Conservation (phyloP, 2,888 invertebrate genomes). For the Ryuthela nishihirai region DNA sequence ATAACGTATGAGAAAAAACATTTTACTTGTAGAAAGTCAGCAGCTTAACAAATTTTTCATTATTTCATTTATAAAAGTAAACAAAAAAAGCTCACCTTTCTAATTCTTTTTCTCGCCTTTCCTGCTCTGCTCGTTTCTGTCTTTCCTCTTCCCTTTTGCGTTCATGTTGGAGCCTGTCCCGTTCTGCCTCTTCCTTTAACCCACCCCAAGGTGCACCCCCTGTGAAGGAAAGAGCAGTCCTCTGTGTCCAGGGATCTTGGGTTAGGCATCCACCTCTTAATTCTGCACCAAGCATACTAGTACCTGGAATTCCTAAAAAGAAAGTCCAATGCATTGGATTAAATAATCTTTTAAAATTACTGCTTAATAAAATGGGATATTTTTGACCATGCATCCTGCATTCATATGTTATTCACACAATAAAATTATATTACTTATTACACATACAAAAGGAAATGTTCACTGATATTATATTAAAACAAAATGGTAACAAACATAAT, state of each 20-base stretch:
- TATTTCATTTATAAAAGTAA: background rate
- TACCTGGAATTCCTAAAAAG: slow-evolving; percentile 18
- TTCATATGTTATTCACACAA: background rate
- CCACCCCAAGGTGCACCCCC: slow-evolving; percentile 50
- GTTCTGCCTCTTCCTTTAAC: slow-evolving; percentile 45
- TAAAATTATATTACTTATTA: no score
- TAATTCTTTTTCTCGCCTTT: slow-evolving; percentile 60
- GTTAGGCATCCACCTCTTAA: slow-evolving; percentile 8
- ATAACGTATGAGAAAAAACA: background rate
- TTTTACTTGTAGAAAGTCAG: background rate
- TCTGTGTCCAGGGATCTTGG: slow-evolving; percentile 47
- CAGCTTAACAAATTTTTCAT: background rate
- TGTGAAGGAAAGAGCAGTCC: slow-evolving; percentile 53
- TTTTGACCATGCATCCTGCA: no score
- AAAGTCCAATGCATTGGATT: no score
- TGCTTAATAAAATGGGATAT: no score
- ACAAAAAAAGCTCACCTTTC: slow-evolving; percentile 51
- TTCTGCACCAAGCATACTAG: slow-evolving; percentile 18
- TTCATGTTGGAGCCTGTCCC: slow-evolving; percentile 52
- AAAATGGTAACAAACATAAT: no score
- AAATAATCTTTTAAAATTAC: no score
- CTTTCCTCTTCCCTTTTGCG: slow-evolving; percentile 55
- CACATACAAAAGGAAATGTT: no score
- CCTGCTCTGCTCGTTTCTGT: slow-evolving; percentile 53
- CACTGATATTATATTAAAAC: no score